phyloP scores from a whole-genome alignment of 92 coral and sea anemone genomes.

The Isaurus tuberculatus region DNA sequence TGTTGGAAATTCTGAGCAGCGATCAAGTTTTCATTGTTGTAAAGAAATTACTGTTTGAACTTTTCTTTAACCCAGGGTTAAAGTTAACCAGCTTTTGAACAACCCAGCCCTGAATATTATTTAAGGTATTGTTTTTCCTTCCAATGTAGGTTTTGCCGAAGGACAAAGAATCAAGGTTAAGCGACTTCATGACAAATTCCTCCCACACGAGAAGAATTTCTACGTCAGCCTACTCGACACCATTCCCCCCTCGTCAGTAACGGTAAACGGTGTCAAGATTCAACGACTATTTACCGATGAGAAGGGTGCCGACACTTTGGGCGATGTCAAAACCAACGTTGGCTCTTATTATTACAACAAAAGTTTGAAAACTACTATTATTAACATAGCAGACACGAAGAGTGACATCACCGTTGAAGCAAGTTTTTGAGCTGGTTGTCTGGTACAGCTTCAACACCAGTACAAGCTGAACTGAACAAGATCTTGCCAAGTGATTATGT shows the following conservation, averaged over 20 bases:
- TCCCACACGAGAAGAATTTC: constrained; percentile 69
- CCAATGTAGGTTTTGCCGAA: constrained; percentile 49
- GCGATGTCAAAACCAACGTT: constrained; percentile 21
- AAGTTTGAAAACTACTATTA: constrained; percentile 63
- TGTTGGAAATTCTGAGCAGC: too few relatives aligned
- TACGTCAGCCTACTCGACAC: constrained; percentile 71
- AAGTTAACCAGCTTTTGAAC: too few relatives aligned
- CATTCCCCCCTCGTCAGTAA: constrained; percentile 57
- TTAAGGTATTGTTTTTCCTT: too few relatives aligned
- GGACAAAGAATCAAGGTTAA: constrained; percentile 70
- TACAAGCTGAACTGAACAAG: too few relatives aligned
- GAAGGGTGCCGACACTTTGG: constrained; percentile 60
- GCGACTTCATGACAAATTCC: constrained; percentile 72
- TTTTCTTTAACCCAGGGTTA: too few relatives aligned
- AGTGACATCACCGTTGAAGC: constrained; percentile 61
- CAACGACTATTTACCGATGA: constrained; percentile 43
- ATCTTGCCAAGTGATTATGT: too few relatives aligned
- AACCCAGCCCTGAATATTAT: too few relatives aligned
- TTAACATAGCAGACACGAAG: constrained; percentile 61
- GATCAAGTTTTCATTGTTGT: too few relatives aligned
- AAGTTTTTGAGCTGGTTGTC: constrained; percentile 52
- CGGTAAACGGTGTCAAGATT: constrained; percentile 41
- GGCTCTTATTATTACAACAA: constrained; percentile 71
- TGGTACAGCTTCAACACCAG: too few relatives aligned
- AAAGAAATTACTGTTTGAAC: too few relatives aligned